Evolutionary conservation across 2,113 vertebrate species (phyloP).

Genomic region (Pseudois nayaur): DNA sequence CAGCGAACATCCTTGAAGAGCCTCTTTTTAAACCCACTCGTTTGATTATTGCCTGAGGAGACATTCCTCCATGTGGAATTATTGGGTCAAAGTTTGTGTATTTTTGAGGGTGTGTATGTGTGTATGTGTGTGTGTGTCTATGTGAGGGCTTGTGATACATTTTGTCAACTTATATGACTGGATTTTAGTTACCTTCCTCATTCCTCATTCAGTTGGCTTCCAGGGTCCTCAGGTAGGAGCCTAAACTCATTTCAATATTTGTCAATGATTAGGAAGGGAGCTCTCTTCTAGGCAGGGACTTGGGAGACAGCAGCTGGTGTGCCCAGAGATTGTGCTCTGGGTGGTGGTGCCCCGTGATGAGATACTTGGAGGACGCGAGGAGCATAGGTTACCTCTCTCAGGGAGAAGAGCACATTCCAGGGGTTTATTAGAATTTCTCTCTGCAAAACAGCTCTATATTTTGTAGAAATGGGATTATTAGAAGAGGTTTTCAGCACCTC

Average conservation of each 20-base stretch:
- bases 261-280: neutral
- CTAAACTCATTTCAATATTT: neutral
- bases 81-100: neutral
- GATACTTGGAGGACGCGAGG: neutral
- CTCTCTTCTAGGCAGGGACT: neutral
- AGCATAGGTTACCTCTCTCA: neutral
- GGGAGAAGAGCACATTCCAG: neutral
- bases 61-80: neutral
- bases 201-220: neutral
- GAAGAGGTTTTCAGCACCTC: slow-evolving; percentile 52
- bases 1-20: slow-evolving; percentile 6
- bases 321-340: neutral
- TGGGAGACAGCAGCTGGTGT: neutral
- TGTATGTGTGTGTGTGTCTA: neutral
- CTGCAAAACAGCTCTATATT: slow-evolving; percentile 38
- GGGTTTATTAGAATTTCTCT: neutral
- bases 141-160: neutral
- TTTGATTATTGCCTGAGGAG: slow-evolving; percentile 31
- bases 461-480: slow-evolving; percentile 51
- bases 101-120: neutral
- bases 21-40: neutral
- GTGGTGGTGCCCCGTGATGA: neutral
- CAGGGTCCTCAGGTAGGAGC: neutral
- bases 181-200: neutral
- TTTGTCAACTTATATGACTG: neutral